Percentiles rank a stretch among this genome's conserved stretches.
Evolutionary conservation across 92 coral and sea anemone genomes (phyloP).

Genomic region (Epizoanthus rinbou): DNA sequence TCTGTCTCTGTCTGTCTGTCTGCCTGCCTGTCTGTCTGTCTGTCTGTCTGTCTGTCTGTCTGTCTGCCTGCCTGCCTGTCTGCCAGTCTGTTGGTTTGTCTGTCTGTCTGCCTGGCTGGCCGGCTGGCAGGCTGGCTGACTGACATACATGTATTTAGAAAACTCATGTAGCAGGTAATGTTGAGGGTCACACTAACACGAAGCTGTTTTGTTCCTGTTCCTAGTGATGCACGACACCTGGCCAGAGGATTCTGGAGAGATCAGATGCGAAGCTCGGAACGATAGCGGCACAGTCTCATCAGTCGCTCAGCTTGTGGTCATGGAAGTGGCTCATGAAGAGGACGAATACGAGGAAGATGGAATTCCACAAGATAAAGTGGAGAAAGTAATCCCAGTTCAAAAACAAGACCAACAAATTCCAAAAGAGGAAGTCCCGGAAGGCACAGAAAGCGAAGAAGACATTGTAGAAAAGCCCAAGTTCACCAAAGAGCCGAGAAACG

Average conservation of each 20-base stretch:
- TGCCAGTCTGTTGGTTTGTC: neutral
- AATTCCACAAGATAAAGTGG: neutral
- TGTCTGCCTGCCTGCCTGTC: neutral
- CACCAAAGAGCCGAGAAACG: constrained; percentile 37
- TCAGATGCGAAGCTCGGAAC: constrained; percentile 85
- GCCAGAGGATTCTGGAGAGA: constrained; percentile 76
- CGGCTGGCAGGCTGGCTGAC: neutral
- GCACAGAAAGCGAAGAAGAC: neutral
- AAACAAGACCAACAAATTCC: constrained; percentile 28
- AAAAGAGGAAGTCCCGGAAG: constrained; percentile 31
- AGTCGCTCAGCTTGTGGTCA: constrained; percentile 68
- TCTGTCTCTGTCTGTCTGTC: too few relatives aligned
- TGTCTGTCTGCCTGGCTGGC: neutral
- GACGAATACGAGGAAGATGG: neutral
- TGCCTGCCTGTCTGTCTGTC: too few relatives aligned
- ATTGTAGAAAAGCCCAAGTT: constrained; percentile 35
- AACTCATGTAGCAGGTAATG: too few relatives aligned
- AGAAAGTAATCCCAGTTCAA: neutral
- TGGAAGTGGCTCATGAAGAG: constrained; percentile 20
- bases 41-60: too few relatives aligned
- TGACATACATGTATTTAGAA: too few relatives aligned
- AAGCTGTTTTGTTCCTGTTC: neutral
- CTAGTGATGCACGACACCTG: constrained; percentile 69
- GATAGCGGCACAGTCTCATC: constrained; percentile 74
- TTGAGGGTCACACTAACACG: neutral